Evolutionary conservation across 2,113 vertebrate genomes (phyloP).

Genomic region (Chionomys nivalis): DNA sequence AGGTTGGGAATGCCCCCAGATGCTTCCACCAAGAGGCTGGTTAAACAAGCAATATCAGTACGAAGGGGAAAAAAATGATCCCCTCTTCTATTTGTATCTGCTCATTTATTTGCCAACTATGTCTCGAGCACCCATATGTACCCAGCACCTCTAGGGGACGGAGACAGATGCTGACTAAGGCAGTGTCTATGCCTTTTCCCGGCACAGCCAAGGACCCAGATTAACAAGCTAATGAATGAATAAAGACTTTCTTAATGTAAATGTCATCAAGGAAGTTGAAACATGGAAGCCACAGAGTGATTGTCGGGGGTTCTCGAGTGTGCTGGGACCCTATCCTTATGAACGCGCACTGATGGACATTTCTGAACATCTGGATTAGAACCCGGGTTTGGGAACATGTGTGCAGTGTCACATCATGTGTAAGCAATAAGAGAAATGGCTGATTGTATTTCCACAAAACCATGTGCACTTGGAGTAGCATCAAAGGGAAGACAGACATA

Average conservation of each 20-base stretch:
- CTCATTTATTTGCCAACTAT: background rate
- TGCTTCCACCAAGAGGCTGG: background rate
- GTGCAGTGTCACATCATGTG: rapidly evolving
- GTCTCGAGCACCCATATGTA: background rate
- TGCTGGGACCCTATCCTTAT: background rate
- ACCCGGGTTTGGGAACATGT: too few relatives aligned
- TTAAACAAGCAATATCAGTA: background rate
- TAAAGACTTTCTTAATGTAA: background rate
- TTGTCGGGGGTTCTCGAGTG: background rate
- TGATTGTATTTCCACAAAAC: background rate
- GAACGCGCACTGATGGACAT: rapidly evolving
- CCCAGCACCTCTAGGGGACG: too few relatives aligned
- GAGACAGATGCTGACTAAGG: background rate
- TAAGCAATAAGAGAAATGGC: background rate
- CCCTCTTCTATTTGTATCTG: background rate
- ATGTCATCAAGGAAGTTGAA: background rate
- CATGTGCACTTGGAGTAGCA: rapidly evolving
- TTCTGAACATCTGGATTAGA: background rate
- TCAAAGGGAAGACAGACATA: background rate
- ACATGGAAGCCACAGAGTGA: background rate
- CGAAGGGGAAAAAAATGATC: background rate
- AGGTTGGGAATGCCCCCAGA: background rate
- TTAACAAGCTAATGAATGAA: background rate
- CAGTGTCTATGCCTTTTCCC: background rate
- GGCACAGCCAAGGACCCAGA: background rate